Percentiles rank a stretch among this genome's conserved stretches.
Evolutionary conservation across 2,113 vertebrate species (phyloP).

Genomic region (Lasiurus cinereus): DNA sequence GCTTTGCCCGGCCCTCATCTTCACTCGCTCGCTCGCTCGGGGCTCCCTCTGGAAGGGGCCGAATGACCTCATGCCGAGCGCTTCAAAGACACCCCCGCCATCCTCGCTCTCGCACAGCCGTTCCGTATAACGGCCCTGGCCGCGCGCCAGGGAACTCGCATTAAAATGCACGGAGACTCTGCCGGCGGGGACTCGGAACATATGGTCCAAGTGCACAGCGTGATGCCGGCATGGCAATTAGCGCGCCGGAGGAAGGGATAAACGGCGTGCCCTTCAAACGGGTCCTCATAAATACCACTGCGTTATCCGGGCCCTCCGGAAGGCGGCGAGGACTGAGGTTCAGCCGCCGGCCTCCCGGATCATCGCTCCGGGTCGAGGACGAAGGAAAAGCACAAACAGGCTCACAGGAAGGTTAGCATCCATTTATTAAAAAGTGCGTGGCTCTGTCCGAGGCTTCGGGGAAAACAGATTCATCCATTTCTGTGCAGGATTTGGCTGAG

Average conservation of each 20-base stretch:
- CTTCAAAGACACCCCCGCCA: constrained; percentile 67
- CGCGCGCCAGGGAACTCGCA: constrained; percentile 74
- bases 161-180: constrained; percentile 80
- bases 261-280: constrained; percentile 68
- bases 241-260: constrained; percentile 62
- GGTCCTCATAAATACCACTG: constrained; percentile 35
- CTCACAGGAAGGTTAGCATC: neutral
- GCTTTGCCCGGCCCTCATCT: neutral
- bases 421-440: neutral
- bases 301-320: neutral
- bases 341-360: neutral
- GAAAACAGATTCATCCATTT: neutral
- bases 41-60: neutral
- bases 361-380: neutral
- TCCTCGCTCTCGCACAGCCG: constrained; percentile 70
- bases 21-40: neutral
- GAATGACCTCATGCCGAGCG: constrained; percentile 43
- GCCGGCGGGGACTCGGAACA: constrained; percentile 75
- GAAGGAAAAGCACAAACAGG: neutral
- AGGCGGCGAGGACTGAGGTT: neutral
- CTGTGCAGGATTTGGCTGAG: neutral
- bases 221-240: constrained; percentile 74
- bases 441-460: neutral
- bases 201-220: constrained; percentile 75
- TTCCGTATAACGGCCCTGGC: constrained; percentile 74